Conservation (phyloP, 2,113 vertebrate genomes). For the Rhabdornis inornatus region DNA sequence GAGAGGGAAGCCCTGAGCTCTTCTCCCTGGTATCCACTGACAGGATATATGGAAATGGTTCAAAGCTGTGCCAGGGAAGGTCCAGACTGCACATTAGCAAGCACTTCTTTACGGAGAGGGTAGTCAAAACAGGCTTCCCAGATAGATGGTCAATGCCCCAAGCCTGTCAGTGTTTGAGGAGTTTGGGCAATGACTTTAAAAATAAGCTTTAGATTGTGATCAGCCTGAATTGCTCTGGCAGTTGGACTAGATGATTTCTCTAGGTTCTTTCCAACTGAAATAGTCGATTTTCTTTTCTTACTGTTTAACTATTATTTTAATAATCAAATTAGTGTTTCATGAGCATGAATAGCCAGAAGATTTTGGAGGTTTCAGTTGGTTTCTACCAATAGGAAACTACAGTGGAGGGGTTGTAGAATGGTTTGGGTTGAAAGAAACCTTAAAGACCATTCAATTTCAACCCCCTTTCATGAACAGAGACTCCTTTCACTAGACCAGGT, state of each 20-base stretch:
- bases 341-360: too few species aligned
- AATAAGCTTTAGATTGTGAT: neutral
- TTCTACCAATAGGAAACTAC: neutral
- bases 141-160: neutral
- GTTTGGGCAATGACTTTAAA: neutral
- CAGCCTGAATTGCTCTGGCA: neutral
- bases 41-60: accelerated
- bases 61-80: neutral
- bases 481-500: neutral
- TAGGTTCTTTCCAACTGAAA: neutral
- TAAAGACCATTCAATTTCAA: neutral
- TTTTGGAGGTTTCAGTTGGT: neutral
- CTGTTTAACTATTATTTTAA: neutral
- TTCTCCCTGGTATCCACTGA: neutral
- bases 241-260: neutral
- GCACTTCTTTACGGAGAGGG: accelerated
- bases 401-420: neutral
- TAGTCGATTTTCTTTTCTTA: neutral
- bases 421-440: neutral
- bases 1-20: neutral
- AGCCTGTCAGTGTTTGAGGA: neutral
- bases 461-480: neutral
- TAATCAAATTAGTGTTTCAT: neutral
- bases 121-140: neutral
- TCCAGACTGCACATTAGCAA: neutral